phyloP scores from a whole-genome alignment of 92 coral and sea anemone species.

The Zoanthus solanderi region DNA sequence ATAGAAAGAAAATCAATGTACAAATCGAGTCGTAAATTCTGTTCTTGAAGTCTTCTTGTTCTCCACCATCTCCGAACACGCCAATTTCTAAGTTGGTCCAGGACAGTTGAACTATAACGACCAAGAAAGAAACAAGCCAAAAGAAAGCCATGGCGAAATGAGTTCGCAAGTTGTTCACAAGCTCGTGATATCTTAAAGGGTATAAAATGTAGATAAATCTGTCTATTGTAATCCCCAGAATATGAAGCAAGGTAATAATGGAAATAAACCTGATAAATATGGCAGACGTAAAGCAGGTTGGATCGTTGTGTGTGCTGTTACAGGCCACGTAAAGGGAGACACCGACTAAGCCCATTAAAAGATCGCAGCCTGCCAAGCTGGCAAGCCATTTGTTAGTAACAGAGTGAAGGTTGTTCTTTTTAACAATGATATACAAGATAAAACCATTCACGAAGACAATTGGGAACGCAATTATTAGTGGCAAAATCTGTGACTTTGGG shows the following conservation, averaged over 20 bases:
- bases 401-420: constrained; percentile 1
- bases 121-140: background rate
- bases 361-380: constrained; percentile 44
- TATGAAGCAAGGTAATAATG: constrained; percentile 26
- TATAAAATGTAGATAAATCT: constrained; percentile 23
- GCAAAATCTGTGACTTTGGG: background rate
- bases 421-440: background rate
- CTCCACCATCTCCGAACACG: constrained; percentile 12
- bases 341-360: constrained; percentile 17
- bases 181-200: constrained; percentile 7
- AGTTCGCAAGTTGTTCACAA: background rate
- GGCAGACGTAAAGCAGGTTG: background rate
- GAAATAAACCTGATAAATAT: constrained; percentile 28
- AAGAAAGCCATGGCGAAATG: constrained; percentile 17
- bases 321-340: constrained; percentile 28
- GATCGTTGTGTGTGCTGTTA: constrained; percentile 14
- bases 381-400: constrained; percentile 38
- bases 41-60: constrained; percentile 30
- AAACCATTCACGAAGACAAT: constrained; percentile 21
- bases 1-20: background rate
- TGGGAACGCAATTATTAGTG: constrained; percentile 14
- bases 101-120: constrained; percentile 16
- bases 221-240: constrained; percentile 23
- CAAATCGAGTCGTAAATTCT: constrained; percentile 21
- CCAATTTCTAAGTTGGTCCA: constrained; percentile 23